Evolutionary conservation across 2,113 vertebrate species (phyloP), one percentile per base, ranked within the genome.

Genomic region (Halichoerus grypus): DNA sequence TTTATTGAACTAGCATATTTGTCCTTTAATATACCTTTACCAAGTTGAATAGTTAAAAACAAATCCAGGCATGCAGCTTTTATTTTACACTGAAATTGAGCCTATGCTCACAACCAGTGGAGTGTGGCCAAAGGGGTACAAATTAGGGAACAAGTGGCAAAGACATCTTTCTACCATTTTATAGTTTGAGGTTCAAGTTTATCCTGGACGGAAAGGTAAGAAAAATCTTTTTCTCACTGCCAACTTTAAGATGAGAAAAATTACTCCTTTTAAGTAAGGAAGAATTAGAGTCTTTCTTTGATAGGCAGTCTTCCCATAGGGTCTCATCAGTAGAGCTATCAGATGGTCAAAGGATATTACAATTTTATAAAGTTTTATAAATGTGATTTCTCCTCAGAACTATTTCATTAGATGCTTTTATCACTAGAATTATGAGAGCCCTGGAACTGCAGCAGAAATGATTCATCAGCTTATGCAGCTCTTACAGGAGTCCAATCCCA

Each of bases 301-400:
- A 16, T 33, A 84, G 7, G 51, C 33, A 95, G 26, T 91, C 49
- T 83, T 94, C 31, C 77, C 76, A 89, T 74, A 89, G 55, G 21
- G 49, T 96, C 69, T 97, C 69, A 96, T 88, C 46, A 79, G 46
- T 67, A 57, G 53, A 91, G 67, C 21, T 88, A 80, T 92, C 85
- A 93, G 39, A 92, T 92, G 46, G 71, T 69, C 69, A 95, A 92
- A 97, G 83, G 85, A 96, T 97, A 96, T 85, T 53, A 85, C 28
- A 97, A 96, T 96, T 46, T 96, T 96, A 69, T 55, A 95, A 93
- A 93, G 79, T 97, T 91, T 97, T 94, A 96, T 96, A 98, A 98
- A 95, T 59, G 76, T 76, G 33, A 53, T 97, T 96, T 82, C 59
- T 82, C 63, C 63, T 89, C 31, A 61, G 89, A 97, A 95, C 72